Base-by-base conservation (phyloP, 2,888 invertebrate species). In the Drepana falcataria region DNA sequence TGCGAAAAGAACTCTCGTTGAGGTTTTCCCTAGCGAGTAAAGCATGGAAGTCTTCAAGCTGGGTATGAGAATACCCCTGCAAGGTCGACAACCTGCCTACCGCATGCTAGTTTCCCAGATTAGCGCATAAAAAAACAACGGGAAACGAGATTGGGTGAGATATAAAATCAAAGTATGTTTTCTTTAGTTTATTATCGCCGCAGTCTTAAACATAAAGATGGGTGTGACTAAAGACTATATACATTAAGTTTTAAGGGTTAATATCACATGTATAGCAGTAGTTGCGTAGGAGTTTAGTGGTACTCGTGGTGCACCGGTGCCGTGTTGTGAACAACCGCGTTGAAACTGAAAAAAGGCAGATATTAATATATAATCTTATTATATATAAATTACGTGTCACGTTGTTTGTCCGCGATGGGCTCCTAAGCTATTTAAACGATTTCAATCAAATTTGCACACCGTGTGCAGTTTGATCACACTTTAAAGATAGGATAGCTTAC, bases 101-200 rank as follows among this genome's bases (percentile, higher is more conserved):
- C 21, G 21, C 21, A 21, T 21, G 21, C 21, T 21, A 21, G 21
- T 21, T 21, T 21, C 21, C 21, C 21, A 21, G 21, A 21, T 21
- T 21, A 21, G 21, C 21, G 21, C 21, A 1, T 21, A 21, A 21
- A 21, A 21, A 21, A 21, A 21, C 21, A 37, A 51, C 55, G 51
- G 52, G 60, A 44, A 2, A 9, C 9, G 6, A 9, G 1, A 9
- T 9, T 44, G 9, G 9, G 6, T 9, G 2, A 41, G 44, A 56
- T 54, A 55, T 33, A 57, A 59, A 52, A 52, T 4, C 4, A 47
- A 54, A 2, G 51, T 41, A 44, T 53, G 52, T 71, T 79, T 66
- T 89, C 86, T 71, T 81, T 78, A 85, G 85, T 89, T 88, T 89
- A 90, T 90, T 88, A 73, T 88, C 89, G 88, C 87, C 89, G 89